Percentiles rank a stretch among this genome's conserved stretches.
These are phyloP conservation scores for Carterocephalus palaemon DNA, from an alignment of 2,888 invertebrate genomes.

Conservation along the genomic window DNA sequence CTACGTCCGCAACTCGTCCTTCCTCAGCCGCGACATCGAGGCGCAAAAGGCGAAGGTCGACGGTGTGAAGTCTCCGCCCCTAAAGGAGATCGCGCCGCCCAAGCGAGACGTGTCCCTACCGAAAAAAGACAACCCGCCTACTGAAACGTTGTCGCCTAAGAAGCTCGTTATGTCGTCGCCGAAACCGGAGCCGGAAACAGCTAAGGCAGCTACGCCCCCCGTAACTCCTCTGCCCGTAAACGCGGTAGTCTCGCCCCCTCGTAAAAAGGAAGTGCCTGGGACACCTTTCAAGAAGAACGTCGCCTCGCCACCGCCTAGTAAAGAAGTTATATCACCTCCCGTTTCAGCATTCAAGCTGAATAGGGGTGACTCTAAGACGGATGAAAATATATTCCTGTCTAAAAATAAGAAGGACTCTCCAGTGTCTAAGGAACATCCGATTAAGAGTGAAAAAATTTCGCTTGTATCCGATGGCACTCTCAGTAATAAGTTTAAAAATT, in stretches of 20 bases:
- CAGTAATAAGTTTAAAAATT: constrained; percentile 24
- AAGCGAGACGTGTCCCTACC: constrained; percentile 28
- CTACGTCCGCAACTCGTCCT: constrained; percentile 58
- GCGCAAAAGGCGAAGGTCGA: constrained; percentile 42
- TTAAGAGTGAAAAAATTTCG: constrained; percentile 42
- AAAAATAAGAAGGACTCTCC: constrained; percentile 42
- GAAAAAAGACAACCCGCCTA: constrained; percentile 25
- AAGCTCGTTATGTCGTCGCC: constrained; percentile 27
- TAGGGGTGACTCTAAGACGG: constrained; percentile 33
- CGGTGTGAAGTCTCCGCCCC: constrained; percentile 25
- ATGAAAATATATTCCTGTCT: constrained; percentile 31
- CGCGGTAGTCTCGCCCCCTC: constrained; percentile 26
- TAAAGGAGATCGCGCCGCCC: constrained; percentile 26
- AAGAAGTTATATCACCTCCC: constrained; percentile 35
- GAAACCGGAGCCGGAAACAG: neutral
- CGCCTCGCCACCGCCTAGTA: constrained; percentile 31
- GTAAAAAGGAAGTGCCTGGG: constrained; percentile 33
- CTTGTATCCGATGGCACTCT: constrained; percentile 31
- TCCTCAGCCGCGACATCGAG: constrained; percentile 57
- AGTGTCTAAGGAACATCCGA: constrained; percentile 40
- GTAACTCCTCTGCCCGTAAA: constrained; percentile 5
- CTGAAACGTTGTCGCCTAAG: constrained; percentile 24
- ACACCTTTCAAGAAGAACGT: constrained; percentile 33
- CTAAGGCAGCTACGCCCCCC: neutral
- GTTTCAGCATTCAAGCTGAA: constrained; percentile 34